phyloP scores from a whole-genome alignment of 2,888 invertebrate species.

The Kuschelorhynchus macadamiae region DNA sequence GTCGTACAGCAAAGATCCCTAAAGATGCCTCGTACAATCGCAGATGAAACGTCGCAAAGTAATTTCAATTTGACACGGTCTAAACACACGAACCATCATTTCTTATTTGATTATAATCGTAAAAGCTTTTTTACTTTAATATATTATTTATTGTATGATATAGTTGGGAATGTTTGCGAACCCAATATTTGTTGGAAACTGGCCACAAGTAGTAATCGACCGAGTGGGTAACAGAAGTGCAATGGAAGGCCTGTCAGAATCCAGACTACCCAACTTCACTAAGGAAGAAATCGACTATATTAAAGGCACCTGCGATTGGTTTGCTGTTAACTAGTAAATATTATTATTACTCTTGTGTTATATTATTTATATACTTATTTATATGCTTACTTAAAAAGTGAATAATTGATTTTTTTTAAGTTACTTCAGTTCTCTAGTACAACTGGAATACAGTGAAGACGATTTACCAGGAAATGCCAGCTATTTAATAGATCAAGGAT shows the following conservation, averaged over 20 bases:
- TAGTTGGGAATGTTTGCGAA: constrained; percentile 62
- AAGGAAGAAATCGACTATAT: constrained; percentile 74
- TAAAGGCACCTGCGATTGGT: constrained; percentile 77
- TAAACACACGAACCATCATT: too few species aligned
- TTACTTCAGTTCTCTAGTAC: neutral
- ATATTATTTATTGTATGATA: neutral
- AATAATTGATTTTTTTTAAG: too few species aligned
- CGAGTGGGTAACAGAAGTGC: constrained; percentile 72
- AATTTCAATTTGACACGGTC: too few species aligned
- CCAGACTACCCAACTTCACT: constrained; percentile 76
- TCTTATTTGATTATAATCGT: too few species aligned
- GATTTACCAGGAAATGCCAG: neutral
- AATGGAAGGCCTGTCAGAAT: constrained; percentile 67
- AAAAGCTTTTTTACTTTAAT: too few species aligned
- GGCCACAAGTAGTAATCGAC: constrained; percentile 76
- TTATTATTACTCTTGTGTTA: too few species aligned
- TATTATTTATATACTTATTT: too few species aligned
- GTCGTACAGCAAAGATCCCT: too few species aligned
- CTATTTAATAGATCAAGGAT: constrained; percentile 14
- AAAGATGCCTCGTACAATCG: too few species aligned
- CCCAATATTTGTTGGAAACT: constrained; percentile 79
- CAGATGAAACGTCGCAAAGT: too few species aligned
- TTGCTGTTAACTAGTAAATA: constrained; percentile 75
- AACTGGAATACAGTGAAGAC: neutral
- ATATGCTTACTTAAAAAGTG: too few species aligned